A percentile compares a stretch with the other conserved stretches of the same genome.
These are phyloP conservation scores for Pangasius djambal DNA, from an alignment of 2,797 vertebrate species.

Conservation along the genomic window DNA sequence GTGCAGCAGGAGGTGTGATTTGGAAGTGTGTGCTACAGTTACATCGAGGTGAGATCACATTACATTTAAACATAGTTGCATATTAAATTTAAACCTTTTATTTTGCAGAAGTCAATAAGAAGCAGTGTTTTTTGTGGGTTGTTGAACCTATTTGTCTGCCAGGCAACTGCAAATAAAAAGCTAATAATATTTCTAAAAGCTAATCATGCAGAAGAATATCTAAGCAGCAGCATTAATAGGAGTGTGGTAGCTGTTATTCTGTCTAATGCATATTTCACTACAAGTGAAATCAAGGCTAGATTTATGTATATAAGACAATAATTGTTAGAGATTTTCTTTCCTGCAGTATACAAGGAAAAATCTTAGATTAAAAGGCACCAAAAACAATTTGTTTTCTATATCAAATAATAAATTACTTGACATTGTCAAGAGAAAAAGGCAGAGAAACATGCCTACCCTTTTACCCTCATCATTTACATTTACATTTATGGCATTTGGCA, in stretches of 20 bases:
- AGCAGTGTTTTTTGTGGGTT: not conserved
- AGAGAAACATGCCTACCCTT: not conserved
- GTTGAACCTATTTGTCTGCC: not conserved
- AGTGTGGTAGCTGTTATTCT: not conserved
- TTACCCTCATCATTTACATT: not conserved
- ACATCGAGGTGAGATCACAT: not conserved
- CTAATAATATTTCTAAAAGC: not conserved
- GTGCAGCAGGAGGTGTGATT: not conserved
- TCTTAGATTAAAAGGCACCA: not conserved
- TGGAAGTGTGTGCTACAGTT: not conserved
- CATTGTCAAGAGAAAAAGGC: not conserved
- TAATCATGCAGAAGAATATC: not conserved
- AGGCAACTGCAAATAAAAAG: not conserved
- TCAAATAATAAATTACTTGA: too few species aligned
- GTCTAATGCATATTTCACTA: not conserved
- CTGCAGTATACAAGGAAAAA: not conserved
- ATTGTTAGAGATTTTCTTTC: not conserved
- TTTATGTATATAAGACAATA: not conserved
- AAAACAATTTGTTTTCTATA: too few species aligned
- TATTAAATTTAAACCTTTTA: not conserved
- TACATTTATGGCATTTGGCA: too few species aligned
- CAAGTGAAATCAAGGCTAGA: not conserved
- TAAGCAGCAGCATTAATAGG: not conserved
- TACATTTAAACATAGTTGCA: not conserved
- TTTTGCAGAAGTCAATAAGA: not conserved